Base-by-base conservation (phyloP, 2,113 vertebrate genomes). In the Pseudopodoces humilis region DNA sequence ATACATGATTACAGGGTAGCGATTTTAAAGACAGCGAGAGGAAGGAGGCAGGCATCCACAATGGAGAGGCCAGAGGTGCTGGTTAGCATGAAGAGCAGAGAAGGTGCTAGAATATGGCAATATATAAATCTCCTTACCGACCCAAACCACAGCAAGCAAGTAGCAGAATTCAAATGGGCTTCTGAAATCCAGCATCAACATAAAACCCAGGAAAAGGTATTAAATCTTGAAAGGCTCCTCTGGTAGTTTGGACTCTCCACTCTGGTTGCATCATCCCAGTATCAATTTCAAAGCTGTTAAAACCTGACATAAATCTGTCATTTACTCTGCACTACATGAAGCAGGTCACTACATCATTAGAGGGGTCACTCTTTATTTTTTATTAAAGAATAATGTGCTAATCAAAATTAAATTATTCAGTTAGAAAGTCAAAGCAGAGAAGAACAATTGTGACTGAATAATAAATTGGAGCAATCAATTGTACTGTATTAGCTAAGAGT, bases 251-350 rank as follows among this genome's bases (percentile, higher is more conserved):
- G 60, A 58, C 67, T 64, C 27, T 75, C 33, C 10, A 5, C 52
- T 68, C 39, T 46, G 33, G 46, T 67, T 86, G n/a, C 86, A 84
- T 11, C 65, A 60, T 84, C n/a, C 44, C 35, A 30, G n/a, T 60
- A 84, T 84, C 92, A 89, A n/a, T 86, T 63, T 41, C 83, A 82
- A 78, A 83, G 64, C 80, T 86, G 24, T 83, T 92, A 78, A 95
- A 78, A 27, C 28, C n/a, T 68, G 58, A 53, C 43, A 33, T 91
- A 68, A 91, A 89, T 88, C 72, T 88, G 18, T 91, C 70, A 65
- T 21, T 89, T 79, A 41, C 21, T 65, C 60, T 81, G 69, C 27
- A 23, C 28, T 82, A 68, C 28, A 52, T 49, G 27, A 86, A 75
- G 19, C 15, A 37, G 22, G 56, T 93, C 69, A 68, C 47, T 64